These are phyloP conservation scores for Saccostrea cuccullata DNA, from an alignment of 1,140 invertebrate species.

Conservation along the genomic window DNA sequence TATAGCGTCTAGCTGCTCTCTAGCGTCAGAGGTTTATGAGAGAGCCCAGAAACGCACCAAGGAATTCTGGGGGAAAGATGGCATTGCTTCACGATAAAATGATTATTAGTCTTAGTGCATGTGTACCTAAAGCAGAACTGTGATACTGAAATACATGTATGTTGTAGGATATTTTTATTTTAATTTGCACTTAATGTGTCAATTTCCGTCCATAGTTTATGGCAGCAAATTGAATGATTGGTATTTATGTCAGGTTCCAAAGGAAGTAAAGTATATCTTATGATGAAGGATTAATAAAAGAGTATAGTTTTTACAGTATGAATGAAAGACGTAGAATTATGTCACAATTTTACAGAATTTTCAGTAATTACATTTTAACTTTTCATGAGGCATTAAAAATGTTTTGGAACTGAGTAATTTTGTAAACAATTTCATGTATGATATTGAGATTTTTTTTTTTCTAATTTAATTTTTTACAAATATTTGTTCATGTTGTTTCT, in stretches of 20 bases:
- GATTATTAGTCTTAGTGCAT: background rate
- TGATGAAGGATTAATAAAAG: no score
- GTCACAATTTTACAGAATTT: no score
- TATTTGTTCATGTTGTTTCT: no score
- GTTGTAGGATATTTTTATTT: background rate
- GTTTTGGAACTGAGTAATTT: no score
- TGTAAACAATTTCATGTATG: no score
- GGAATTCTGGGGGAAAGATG: conserved; percentile 85
- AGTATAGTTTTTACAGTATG: no score
- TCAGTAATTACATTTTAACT: no score
- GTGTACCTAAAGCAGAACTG: background rate
- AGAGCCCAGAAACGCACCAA: conserved; percentile 90
- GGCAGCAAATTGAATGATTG: background rate
- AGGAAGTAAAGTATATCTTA: no score
- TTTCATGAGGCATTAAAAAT: no score
- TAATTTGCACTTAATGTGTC: background rate
- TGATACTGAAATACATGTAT: background rate
- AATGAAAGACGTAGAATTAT: no score
- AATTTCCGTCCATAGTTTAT: background rate
- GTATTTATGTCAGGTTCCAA: background rate
- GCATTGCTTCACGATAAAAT: conserved; percentile 44
- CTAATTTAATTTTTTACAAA: no score
- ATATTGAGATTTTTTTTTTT: no score
- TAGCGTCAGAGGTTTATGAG: conserved; percentile 88
- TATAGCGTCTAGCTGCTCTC: conserved; percentile 80